Percentiles rank a stretch among this genome's conserved stretches.
These are phyloP conservation scores for Nephrotoma appendiculata DNA, from an alignment of 2,888 invertebrate species.

Conservation along the genomic window DNA sequence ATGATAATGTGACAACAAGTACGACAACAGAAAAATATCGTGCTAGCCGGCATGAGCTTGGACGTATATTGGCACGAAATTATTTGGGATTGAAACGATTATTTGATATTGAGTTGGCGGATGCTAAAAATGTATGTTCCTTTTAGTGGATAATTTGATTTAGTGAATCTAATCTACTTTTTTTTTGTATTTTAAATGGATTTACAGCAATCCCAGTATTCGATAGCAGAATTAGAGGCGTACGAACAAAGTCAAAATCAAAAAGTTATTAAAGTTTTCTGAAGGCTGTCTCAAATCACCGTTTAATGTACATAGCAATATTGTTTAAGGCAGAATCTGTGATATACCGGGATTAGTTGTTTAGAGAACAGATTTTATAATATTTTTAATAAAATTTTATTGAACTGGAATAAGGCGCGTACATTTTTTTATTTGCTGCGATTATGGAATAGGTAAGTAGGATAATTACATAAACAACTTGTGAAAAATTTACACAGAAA, in stretches of 20 bases:
- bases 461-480: not conserved
- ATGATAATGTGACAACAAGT: slow-evolving; percentile 16
- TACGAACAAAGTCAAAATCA: not conserved
- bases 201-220: not conserved
- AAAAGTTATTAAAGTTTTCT: not conserved
- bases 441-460: not conserved
- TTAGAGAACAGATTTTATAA: not conserved
- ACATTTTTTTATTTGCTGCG: not conserved
- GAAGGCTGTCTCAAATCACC: too few relatives aligned
- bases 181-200: not conserved
- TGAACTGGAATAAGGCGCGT: not conserved
- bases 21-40: slow-evolving; percentile 26
- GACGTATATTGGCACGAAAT: slow-evolving; percentile 28
- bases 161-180: not conserved
- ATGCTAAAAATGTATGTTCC: slow-evolving; percentile 26
- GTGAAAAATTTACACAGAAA: not conserved
- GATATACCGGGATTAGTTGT: not conserved
- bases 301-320: not conserved
- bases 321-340: not conserved
- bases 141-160: not conserved
- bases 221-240: not conserved
- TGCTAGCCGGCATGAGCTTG: slow-evolving; percentile 28
- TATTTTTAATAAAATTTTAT: not conserved
- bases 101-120: slow-evolving; percentile 24
- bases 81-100: slow-evolving; percentile 28